phyloP scores from a whole-genome alignment of 2,888 invertebrate species.

The Polydrusus cervinus region DNA sequence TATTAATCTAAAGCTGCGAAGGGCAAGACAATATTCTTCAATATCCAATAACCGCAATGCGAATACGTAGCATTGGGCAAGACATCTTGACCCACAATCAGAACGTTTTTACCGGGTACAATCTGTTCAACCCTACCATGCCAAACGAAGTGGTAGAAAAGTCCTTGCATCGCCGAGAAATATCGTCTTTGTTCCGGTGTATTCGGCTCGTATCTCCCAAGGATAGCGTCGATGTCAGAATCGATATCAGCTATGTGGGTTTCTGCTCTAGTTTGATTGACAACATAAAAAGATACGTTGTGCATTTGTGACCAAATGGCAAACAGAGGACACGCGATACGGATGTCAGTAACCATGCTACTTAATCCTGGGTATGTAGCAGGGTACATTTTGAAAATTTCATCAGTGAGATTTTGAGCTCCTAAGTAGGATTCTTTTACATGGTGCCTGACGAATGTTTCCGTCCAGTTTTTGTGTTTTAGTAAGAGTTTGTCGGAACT shows the following conservation, averaged over 20 bases:
- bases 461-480: conserved; percentile 79
- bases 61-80: conserved; percentile 78
- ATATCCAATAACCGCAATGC: conserved; percentile 86
- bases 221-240: conserved; percentile 84
- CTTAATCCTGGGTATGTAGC: conserved; percentile 79
- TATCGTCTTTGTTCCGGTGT: conserved; percentile 84
- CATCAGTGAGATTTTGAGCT: conserved; percentile 76
- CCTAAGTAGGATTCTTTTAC: conserved; percentile 79
- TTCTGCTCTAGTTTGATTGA: conserved; percentile 76
- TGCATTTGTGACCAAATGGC: conserved; percentile 78
- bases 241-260: conserved; percentile 72
- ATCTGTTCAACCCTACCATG: conserved; percentile 82
- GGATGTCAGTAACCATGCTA: conserved; percentile 84
- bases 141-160: conserved; percentile 88
- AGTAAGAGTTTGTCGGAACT: conserved; percentile 77
- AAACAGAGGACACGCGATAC: conserved; percentile 86
- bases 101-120: conserved; percentile 71
- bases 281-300: conserved; percentile 83
- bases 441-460: conserved; percentile 78
- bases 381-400: conserved; percentile 80
- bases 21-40: conserved; percentile 82
- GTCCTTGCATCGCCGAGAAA: conserved; percentile 84
- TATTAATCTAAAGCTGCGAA: conserved; percentile 84
- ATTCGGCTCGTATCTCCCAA: conserved; percentile 79
- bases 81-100: conserved; percentile 83